Evolutionary conservation across 2,797 vertebrate genomes (phyloP).

Genomic region (Simalia tracyae): DNA sequence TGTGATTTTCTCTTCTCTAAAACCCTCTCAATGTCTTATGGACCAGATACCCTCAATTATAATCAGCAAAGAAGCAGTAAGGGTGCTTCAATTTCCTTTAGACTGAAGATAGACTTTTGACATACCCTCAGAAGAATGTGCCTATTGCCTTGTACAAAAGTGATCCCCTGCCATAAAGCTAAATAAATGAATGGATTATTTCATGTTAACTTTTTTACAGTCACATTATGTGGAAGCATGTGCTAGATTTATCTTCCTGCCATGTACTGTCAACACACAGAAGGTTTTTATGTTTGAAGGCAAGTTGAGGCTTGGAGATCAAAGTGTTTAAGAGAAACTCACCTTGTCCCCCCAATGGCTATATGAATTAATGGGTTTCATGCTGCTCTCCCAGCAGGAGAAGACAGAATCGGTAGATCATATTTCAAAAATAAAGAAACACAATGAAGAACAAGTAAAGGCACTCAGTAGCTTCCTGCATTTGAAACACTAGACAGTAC

Average conservation of each 20-base stretch:
- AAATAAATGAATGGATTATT: neutral
- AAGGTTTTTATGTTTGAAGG: neutral
- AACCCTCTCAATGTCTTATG: neutral
- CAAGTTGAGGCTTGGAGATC: neutral
- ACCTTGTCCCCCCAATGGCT: neutral
- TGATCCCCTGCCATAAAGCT: neutral
- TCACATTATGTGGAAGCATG: neutral
- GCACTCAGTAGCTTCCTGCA: neutral
- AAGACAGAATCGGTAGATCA: neutral
- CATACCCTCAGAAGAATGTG: neutral
- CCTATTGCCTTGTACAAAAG: neutral
- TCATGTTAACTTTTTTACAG: neutral
- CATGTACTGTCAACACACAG: neutral
- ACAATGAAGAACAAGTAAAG: neutral
- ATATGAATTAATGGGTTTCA: slow-evolving; percentile 5
- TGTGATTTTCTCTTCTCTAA: accelerated
- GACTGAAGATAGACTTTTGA: slow-evolving; percentile 10
- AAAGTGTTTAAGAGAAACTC: neutral
- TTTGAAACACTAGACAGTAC: neutral
- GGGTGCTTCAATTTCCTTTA: neutral
- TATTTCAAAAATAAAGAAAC: slow-evolving; percentile 1
- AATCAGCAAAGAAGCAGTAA: slow-evolving; percentile 23
- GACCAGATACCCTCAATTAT: slow-evolving; percentile 12
- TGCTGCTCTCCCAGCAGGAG: neutral
- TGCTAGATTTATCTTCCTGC: neutral